phyloP scores from a whole-genome alignment of 2,888 invertebrate genomes.

The Arenicola marina region DNA sequence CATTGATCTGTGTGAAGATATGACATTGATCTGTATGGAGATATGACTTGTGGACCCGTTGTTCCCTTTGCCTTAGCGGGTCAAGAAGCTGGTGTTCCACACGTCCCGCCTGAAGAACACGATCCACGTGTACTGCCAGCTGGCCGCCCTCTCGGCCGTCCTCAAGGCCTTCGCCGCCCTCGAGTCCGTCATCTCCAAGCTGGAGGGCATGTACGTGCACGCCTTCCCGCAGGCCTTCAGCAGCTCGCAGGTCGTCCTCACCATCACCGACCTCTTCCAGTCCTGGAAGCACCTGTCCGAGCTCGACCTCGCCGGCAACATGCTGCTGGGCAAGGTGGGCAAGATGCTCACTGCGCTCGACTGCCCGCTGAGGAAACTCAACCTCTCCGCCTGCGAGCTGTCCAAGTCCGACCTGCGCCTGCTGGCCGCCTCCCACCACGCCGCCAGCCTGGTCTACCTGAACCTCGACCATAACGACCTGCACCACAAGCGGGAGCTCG shows the following conservation, averaged over 20 bases:
- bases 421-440: not conserved
- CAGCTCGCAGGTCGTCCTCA: not conserved
- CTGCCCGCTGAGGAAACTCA: not conserved
- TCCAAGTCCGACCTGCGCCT: not conserved
- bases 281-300: not conserved
- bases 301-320: not conserved
- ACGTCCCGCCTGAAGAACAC: too few species aligned
- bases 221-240: not conserved
- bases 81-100: too few species aligned
- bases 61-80: too few species aligned
- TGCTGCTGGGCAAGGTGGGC: not conserved
- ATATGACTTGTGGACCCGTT: too few species aligned
- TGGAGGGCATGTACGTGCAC: not conserved
- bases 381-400: not conserved
- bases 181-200: not conserved
- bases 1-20: too few species aligned
- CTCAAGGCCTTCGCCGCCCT: not conserved
- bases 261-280: not conserved
- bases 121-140: too few species aligned
- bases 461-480: not conserved
- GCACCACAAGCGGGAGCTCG: not conserved
- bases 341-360: not conserved
- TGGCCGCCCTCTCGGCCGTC: not conserved
- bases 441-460: not conserved
- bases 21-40: too few species aligned